Base-by-base conservation (phyloP, 2,888 invertebrate genomes). In the Kryphioiulus occultus region DNA sequence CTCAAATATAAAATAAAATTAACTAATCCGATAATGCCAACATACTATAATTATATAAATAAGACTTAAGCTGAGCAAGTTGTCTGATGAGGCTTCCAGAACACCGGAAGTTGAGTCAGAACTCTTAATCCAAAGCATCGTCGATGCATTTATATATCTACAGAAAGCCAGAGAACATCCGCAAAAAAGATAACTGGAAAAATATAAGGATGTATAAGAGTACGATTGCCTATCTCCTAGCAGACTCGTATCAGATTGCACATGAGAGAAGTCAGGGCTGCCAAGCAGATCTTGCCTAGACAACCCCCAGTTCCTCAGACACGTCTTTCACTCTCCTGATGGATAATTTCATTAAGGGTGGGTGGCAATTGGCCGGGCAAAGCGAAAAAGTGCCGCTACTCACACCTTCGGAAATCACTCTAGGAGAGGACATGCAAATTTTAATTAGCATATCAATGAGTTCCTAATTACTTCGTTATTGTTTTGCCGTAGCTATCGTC, bases 371-470 rank as follows among this genome's bases (percentile, higher is more conserved):
- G 59, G 19, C 59, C 22, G 22, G 85, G n/a, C 85, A 85, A 85
- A 85, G 39, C 30, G 78, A 85, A 85, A 85, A 85, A 85, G 39
- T 85, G 85, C 85, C 85, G 39, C 85, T 85, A 19, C 15, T 85
- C 35, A 15, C 44, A 44, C 39, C 44, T 85, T 85, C 85, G 44
- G 9, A 42, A 85, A 39, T 78, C 85, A 85, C 44, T 85, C 85
- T 85, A 7, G 39, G 32, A 85, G 78, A 47, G 19, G 32, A 39
- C 42, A 86, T 86, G 86, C 86, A 68, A 86, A 86, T 86, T 78
- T 39, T 39, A 86, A 86, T 86, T 86, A 86, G 86, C 86, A 86
- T 86, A 86, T 86, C 86, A 86, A 86, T 86, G 86, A 86, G 86
- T 22, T 59, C 42, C 86, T 86, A 86, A 86, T 86, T 86, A 86